Evolutionary conservation across 2,888 invertebrate genomes (phyloP).

Genomic region (Chrysolina haemoptera): DNA sequence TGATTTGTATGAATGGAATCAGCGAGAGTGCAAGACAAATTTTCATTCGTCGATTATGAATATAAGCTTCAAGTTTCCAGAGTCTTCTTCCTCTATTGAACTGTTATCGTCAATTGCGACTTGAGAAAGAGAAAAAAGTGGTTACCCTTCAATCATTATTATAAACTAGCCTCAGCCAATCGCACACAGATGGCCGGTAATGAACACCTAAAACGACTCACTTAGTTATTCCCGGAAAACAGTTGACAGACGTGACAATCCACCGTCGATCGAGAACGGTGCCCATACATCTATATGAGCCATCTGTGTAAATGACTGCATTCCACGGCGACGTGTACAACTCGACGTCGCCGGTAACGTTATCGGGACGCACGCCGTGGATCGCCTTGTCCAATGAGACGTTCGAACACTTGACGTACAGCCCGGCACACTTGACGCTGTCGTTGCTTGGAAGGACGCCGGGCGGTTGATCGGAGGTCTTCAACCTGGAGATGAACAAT

Average conservation of each 20-base stretch:
- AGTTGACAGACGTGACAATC: conserved; percentile 74
- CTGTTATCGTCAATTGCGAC: too few relatives aligned
- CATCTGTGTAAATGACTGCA: conserved; percentile 81
- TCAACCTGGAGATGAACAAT: neutral
- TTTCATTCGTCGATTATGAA: too few relatives aligned
- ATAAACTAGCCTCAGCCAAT: too few relatives aligned
- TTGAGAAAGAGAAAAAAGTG: too few relatives aligned
- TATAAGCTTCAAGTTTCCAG: too few relatives aligned
- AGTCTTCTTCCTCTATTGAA: too few relatives aligned
- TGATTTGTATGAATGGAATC: too few relatives aligned
- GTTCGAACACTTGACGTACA: conserved; percentile 73
- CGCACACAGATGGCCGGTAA: conserved; percentile 57
- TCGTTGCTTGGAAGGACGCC: conserved; percentile 5
- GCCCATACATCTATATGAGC: conserved; percentile 80
- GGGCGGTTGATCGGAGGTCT: neutral
- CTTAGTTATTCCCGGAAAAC: conserved; percentile 69
- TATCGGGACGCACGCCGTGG: conserved; percentile 50
- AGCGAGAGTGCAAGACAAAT: too few relatives aligned
- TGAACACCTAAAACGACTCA: conserved; percentile 59
- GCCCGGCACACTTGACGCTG: conserved; percentile 67
- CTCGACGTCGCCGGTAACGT: conserved; percentile 63
- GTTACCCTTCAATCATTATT: too few relatives aligned
- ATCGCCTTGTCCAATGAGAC: conserved; percentile 66
- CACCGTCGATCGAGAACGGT: conserved; percentile 78
- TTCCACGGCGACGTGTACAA: conserved; percentile 79